phyloP scores from a whole-genome alignment of 1,140 invertebrate species.

The Pemphigus obesinymphae region DNA sequence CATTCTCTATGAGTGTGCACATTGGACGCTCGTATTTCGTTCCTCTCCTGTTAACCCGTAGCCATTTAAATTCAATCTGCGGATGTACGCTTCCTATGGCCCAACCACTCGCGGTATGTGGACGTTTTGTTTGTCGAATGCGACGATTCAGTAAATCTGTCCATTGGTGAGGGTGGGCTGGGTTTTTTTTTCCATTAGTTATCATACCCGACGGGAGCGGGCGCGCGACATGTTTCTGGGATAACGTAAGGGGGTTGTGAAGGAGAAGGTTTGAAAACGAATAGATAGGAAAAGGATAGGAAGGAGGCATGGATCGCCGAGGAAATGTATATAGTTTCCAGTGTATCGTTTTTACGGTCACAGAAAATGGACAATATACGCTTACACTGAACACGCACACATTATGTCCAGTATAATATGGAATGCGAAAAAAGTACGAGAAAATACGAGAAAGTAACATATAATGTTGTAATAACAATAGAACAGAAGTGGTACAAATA shows the following conservation, averaged over 20 bases:
- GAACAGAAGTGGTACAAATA: too few relatives aligned
- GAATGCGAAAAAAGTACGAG: too few relatives aligned
- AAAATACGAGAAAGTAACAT: too few relatives aligned
- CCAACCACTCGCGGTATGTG: background rate
- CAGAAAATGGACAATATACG: background rate
- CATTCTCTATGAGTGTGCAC: background rate
- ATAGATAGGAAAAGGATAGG: background rate
- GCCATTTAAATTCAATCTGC: constrained; percentile 13
- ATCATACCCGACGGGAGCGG: background rate
- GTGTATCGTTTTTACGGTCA: background rate
- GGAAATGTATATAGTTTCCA: background rate
- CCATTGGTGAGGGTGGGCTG: background rate
- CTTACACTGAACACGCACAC: background rate
- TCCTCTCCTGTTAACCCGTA: background rate
- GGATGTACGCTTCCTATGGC: background rate
- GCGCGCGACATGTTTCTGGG: background rate
- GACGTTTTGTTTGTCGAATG: background rate
- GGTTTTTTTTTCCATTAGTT: constrained; percentile 16
- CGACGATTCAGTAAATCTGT: constrained; percentile 15
- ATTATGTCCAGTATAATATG: too few relatives aligned
- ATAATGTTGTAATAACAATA: too few relatives aligned
- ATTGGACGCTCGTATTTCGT: background rate
- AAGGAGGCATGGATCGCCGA: background rate
- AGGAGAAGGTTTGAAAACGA: background rate
- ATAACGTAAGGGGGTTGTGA: too few relatives aligned